Percentiles rank a stretch among this genome's conserved stretches.
phyloP scores from a whole-genome alignment of 2,113 vertebrate genomes.

The Clarias gariepinus region DNA sequence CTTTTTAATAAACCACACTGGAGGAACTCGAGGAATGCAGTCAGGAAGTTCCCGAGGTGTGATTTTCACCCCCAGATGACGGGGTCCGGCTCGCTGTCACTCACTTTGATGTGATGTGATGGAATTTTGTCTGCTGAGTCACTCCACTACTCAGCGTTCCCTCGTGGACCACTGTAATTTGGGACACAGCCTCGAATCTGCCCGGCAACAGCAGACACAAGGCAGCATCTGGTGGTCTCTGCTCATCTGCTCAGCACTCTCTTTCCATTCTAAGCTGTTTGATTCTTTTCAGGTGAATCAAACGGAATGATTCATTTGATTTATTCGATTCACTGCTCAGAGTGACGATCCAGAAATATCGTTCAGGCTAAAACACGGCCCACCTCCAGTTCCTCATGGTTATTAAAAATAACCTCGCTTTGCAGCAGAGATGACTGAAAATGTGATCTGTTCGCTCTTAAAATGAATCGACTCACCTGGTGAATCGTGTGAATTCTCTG shows the following conservation, averaged over 20 bases:
- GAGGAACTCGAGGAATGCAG: background rate
- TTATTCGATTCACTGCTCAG: background rate
- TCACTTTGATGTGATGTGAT: background rate
- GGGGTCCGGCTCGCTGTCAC: background rate
- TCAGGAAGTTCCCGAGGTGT: background rate
- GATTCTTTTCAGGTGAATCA: background rate
- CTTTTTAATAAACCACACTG: background rate
- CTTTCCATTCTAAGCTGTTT: background rate
- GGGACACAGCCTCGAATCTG: conserved; percentile 9
- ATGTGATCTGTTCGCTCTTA: background rate
- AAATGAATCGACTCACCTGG: background rate
- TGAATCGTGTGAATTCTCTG: background rate
- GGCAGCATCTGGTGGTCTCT: background rate
- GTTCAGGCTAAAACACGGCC: background rate
- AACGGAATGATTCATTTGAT: background rate
- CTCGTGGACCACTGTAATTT: conserved; percentile 8
- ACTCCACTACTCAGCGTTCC: background rate
- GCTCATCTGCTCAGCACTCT: background rate
- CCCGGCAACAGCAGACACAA: background rate
- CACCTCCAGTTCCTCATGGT: background rate
- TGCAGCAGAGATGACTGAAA: background rate
- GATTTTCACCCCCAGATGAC: background rate
- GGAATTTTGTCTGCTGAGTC: conserved; percentile 25
- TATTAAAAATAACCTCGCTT: background rate
- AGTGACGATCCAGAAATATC: background rate